Evolutionary conservation across 2,113 vertebrate genomes (phyloP), one percentile per base, ranked within the genome.

Genomic region (Lepus americanus): DNA sequence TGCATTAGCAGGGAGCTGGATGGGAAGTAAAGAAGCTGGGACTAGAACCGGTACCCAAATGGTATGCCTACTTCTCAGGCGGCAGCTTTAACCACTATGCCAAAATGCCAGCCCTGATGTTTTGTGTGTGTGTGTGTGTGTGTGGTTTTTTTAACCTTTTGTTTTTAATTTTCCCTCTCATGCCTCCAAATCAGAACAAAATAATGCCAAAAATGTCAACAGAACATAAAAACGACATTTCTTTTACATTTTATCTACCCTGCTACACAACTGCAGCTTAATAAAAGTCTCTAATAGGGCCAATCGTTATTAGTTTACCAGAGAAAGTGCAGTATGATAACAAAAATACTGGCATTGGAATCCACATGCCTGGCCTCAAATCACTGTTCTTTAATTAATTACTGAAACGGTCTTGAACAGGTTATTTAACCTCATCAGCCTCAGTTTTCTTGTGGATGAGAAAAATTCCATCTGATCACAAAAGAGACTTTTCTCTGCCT

Each of bases 221-320:
- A 70, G 33, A 85, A 84, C 36, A 69, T 78, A 76, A 74, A 87
- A 94, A 44, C 12, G 74, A 4, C 23, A 69, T 94, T 87, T 95
- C 16, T 78, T 87, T 86, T 36, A 90, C 66, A 69, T 20, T 33
- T 70, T 67, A 10, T 83, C 33, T 78, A 31, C 22, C 69, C 9
- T 88, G 44, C 31, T 59, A 53, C 5, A 64, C 19, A 86, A 85
- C 3, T 79, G 5, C 11, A 33, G 9, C 51, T 74, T 86, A 91
- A 59, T 80, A 84, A 85, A 80, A 82, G 69, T 39, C 73, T 92
- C 69, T 66, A 78, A 33, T 17, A 90, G 33, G 61, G 73, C 14
- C 44, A 89, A 88, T 22, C 27, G 78, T 29, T 76, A 31, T 55
- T 78, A 36, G n/a, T 8, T 7, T 20, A 55, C n/a, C 67, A 94